phyloP scores from a whole-genome alignment of 2,888 invertebrate species.

The Philereme transversata region DNA sequence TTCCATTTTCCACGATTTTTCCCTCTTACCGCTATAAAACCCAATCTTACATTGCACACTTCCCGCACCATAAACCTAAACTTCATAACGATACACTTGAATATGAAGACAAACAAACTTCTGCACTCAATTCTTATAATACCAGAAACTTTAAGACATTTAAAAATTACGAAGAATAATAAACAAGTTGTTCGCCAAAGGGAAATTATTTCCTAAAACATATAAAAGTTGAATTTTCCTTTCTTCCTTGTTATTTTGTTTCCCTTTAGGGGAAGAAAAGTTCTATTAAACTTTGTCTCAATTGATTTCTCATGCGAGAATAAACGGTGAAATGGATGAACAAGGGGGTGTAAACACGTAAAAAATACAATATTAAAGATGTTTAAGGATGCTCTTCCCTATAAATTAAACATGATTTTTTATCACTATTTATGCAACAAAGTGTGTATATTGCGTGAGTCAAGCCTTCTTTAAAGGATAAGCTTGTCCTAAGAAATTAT shows the following conservation, averaged over 20 bases:
- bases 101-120: conserved; percentile 21
- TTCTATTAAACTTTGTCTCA: neutral
- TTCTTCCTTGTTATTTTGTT: conserved; percentile 12
- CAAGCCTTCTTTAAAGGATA: no score
- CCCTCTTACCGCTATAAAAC: no score
- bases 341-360: neutral
- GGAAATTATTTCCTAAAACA: conserved; percentile 17
- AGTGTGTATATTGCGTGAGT: no score
- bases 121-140: conserved; percentile 18
- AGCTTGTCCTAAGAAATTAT: no score
- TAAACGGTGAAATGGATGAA: conserved; percentile 1
- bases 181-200: conserved; percentile 16
- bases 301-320: conserved; percentile 10
- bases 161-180: conserved; percentile 23
- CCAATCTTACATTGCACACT: no score
- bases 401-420: no score
- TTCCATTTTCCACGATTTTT: no score
- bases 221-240: conserved; percentile 20
- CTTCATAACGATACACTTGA: conserved; percentile 17
- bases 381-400: no score
- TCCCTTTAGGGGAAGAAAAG: neutral
- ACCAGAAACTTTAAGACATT: conserved; percentile 7
- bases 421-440: no score
- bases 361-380: neutral
- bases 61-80: no score